Evolutionary conservation across 2,888 invertebrate species (phyloP).

Genomic region (Amitus sp.): DNA sequence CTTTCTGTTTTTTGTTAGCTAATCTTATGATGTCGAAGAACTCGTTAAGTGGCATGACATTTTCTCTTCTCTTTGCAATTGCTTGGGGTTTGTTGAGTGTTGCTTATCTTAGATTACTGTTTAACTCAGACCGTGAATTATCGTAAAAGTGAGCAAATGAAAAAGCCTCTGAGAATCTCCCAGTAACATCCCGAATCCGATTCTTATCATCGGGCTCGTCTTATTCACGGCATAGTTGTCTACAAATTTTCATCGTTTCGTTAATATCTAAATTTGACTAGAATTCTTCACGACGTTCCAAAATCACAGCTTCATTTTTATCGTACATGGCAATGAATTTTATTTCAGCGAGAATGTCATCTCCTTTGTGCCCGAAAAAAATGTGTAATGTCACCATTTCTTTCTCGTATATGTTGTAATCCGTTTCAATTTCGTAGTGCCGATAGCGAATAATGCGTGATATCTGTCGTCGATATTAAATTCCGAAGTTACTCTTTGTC

Average conservation of each 20-base stretch:
- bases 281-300: slow-evolving; percentile 51
- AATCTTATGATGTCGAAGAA: slow-evolving; percentile 41
- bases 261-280: slow-evolving; percentile 52
- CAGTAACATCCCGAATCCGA: no score
- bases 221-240: no score
- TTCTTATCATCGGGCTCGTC: no score
- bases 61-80: slow-evolving; percentile 46
- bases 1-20: slow-evolving; percentile 39
- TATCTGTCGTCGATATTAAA: slow-evolving; percentile 42
- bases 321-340: slow-evolving; percentile 54
- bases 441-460: slow-evolving; percentile 56
- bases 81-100: slow-evolving; percentile 43
- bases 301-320: slow-evolving; percentile 50
- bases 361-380: slow-evolving; percentile 59
- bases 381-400: no score
- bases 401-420: slow-evolving; percentile 53
- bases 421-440: slow-evolving; percentile 54
- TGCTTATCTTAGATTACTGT: no score
- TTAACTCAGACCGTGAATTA: no score
- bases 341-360: slow-evolving; percentile 55
- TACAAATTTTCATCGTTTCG: slow-evolving; percentile 38
- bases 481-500: neutral
- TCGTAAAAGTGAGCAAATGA: no score
- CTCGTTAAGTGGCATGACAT: slow-evolving; percentile 39
- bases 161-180: no score